Evolutionary conservation across 2,113 vertebrate species (phyloP).

Genomic region (Asarcornis scutulata): DNA sequence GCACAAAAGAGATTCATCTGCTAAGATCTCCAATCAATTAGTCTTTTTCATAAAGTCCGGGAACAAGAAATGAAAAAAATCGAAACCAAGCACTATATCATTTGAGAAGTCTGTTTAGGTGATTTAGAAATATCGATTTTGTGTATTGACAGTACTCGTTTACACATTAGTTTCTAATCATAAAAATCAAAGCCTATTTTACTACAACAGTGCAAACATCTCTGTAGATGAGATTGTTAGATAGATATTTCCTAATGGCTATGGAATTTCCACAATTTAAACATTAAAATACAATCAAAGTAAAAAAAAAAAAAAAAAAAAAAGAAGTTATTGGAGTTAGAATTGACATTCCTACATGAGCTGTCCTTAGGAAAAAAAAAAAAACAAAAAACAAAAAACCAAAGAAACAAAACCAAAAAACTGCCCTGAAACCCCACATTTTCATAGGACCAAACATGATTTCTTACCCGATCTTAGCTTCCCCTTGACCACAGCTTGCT

Average conservation of each 20-base stretch:
- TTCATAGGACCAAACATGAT: background rate
- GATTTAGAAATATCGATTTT: background rate
- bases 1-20: background rate
- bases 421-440: background rate
- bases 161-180: background rate
- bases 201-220: background rate
- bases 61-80: background rate
- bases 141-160: background rate
- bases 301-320: background rate
- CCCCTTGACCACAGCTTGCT: background rate
- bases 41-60: background rate
- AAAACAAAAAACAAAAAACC: background rate
- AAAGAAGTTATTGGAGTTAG: background rate
- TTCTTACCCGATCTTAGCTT: conserved; percentile 32
- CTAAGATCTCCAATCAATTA: background rate
- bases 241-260: background rate
- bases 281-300: background rate
- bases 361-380: background rate
- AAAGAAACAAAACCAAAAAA: background rate
- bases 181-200: background rate
- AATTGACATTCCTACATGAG: background rate
- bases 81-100: background rate
- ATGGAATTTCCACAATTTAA: background rate
- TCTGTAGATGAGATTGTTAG: background rate
- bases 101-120: background rate